Base-by-base conservation (phyloP, 1,140 invertebrate species). In the Drosophila lowei region DNA sequence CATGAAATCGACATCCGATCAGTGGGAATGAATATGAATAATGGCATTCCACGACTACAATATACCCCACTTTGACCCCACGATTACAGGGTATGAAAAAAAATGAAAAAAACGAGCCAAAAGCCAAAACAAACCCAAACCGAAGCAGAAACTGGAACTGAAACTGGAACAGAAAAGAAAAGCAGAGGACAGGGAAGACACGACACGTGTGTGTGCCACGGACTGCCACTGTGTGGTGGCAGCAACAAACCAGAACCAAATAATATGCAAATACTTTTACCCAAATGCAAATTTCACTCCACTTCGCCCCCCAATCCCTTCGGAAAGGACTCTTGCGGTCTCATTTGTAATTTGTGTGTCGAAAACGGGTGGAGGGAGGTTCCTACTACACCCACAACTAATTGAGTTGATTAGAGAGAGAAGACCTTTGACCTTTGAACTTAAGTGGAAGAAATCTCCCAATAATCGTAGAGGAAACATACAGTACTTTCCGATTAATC, bases 321-420 rank as follows among this genome's bases (percentile, higher is more conserved):
- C 57, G 59, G 55, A 66, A 60, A 61, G 80, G 49, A 64, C 63
- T 70, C 58, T 44, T 80, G 77, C 28, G 81, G 81, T 85, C 73
- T 74, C 57, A 65, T 76, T 77, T 62, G 65, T 61, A 80, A 80
- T 80, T 80, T 68, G 60, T 34, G 30, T 3, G 23, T 0, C 6
- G 5, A 9, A 34, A 8, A 34, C 7, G 48, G 43, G 42, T 42
- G 62, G 64, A 50, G 76, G 63, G 74, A 65, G 65, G 67, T 81
- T 86, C 86, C 86, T 74, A 85, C 80, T 81, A 75, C 81, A 86
- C 78, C 67, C 81, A 30, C 38, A 66, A 77, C 70, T 86, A 86
- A 86, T 86, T 86, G 77, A 86, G 68, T 86, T 86, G 81, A 86
- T 86, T 86, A 86, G 72, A 88, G 73, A 64, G 81, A 75, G 23